These are phyloP conservation scores for Pangasius sanitwongsei DNA, from an alignment of 2,797 vertebrate species.

Conservation along the genomic window DNA sequence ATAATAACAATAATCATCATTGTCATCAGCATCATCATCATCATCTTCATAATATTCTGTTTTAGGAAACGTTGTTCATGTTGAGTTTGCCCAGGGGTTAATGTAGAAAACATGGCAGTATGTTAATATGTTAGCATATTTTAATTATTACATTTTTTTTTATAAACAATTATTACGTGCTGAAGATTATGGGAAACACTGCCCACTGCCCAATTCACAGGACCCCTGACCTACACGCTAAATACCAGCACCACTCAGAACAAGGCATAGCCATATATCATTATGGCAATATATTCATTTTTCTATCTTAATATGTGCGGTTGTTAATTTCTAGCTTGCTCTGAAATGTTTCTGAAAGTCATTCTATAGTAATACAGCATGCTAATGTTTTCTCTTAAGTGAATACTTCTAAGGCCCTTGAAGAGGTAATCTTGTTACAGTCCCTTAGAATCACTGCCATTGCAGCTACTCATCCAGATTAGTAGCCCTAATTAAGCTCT, in stretches of 20 bases:
- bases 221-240: background rate
- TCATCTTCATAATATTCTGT: background rate
- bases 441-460: constrained; percentile 53
- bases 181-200: background rate
- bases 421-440: constrained; percentile 56
- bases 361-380: constrained; percentile 54
- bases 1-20: background rate
- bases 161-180: background rate
- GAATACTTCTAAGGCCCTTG: constrained; percentile 7
- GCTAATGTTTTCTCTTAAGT: constrained; percentile 42
- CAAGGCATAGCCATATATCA: background rate
- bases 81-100: background rate
- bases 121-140: background rate
- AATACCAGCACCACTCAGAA: background rate
- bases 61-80: background rate
- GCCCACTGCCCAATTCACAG: background rate
- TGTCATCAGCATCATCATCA: background rate
- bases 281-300: background rate
- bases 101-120: background rate
- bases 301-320: background rate
- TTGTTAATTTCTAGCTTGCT: constrained; percentile 29
- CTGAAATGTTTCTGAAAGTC: constrained; percentile 39
- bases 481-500: constrained; percentile 63
- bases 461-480: constrained; percentile 62
- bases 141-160: background rate